A percentile compares a stretch with the other conserved stretches of the same genome.
phyloP scores from a whole-genome alignment of 2,113 vertebrate species.

The Zingel zingel region DNA sequence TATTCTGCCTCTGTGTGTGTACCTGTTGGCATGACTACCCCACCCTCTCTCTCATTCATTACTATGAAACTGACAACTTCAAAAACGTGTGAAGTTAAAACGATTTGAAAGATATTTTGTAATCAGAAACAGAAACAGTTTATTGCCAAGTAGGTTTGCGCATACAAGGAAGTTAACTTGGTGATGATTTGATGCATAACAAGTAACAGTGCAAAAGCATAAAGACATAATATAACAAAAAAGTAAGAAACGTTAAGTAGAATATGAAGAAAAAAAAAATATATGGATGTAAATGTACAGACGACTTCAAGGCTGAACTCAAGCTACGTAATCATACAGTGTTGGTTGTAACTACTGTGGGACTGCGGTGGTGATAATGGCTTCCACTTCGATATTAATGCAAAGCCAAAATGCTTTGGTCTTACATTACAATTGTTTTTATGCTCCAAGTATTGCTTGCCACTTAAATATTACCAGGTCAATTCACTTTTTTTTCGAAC shows the following conservation, averaged over 20 bases:
- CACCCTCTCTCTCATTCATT: conserved; percentile 1
- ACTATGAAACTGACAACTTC: background rate
- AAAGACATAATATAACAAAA: background rate
- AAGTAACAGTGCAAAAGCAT: background rate
- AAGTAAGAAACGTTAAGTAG: no score
- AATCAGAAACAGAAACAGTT: background rate
- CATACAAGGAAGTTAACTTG: no score
- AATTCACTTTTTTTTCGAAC: background rate
- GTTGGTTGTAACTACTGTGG: background rate
- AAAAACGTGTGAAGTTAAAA: background rate
- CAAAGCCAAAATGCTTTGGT: background rate
- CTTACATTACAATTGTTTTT: background rate
- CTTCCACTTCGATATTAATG: background rate
- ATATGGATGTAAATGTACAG: no score
- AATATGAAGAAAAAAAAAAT: no score
- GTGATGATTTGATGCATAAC: no score
- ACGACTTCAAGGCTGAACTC: background rate
- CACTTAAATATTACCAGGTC: background rate
- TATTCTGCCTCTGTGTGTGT: conserved; percentile 48
- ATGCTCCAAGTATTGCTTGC: background rate
- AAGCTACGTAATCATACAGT: background rate
- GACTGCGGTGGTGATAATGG: background rate
- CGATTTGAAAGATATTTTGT: background rate
- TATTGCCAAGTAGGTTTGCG: no score
- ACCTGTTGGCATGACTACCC: conserved; percentile 37